These are phyloP conservation scores for Neogale vison DNA, from an alignment of 2,113 vertebrate species.

Conservation along the genomic window DNA sequence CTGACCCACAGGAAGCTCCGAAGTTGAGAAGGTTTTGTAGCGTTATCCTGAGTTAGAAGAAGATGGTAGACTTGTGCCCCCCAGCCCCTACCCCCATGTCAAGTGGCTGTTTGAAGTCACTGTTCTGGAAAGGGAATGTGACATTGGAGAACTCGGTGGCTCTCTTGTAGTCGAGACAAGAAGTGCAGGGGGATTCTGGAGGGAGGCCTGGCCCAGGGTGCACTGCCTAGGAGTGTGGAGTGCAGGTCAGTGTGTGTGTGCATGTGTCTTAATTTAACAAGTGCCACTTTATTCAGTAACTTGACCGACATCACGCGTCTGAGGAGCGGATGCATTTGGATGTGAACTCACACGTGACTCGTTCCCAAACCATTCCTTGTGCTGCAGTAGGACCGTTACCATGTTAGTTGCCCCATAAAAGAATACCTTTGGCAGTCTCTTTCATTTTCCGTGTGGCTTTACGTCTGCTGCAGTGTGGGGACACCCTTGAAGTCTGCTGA, in stretches of 20 bases:
- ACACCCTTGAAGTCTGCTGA: neutral
- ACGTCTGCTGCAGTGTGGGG: neutral
- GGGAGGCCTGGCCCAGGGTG: neutral
- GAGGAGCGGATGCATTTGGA: neutral
- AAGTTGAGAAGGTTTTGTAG: neutral
- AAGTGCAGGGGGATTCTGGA: neutral
- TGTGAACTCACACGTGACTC: neutral
- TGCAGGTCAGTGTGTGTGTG: neutral
- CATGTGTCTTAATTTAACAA: neutral
- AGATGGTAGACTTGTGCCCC: neutral
- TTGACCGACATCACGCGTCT: neutral
- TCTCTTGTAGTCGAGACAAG: neutral
- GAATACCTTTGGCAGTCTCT: neutral
- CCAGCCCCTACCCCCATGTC: rapidly evolving
- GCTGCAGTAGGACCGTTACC: neutral
- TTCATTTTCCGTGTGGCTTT: neutral
- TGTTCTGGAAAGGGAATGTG: neutral
- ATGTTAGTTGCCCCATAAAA: neutral
- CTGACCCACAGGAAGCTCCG: neutral
- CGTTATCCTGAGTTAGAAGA: too few relatives aligned
- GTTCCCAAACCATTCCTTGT: neutral
- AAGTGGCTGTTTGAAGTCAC: neutral
- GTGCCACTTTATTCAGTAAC: neutral
- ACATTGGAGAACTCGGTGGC: neutral
- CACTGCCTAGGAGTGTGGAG: neutral